Base-by-base conservation (phyloP, 2,888 invertebrate genomes). In the Pristionchus exspectatus region DNA sequence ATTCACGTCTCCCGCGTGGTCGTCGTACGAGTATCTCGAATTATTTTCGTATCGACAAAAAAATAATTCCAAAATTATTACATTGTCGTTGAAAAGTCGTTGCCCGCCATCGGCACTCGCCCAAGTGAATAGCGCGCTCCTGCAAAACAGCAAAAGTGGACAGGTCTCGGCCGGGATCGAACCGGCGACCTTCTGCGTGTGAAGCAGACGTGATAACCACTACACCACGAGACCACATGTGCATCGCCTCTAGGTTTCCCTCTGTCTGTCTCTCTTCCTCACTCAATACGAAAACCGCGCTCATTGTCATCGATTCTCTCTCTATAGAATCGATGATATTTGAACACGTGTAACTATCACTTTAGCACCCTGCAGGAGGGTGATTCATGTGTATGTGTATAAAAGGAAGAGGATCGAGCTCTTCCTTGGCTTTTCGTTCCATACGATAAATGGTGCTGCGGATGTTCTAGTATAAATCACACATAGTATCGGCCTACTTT, bases 21-120 rank as follows among this genome's bases (percentile, higher is more conserved):
- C 96, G 94, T 97, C 97, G 95, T 97, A 97, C 0, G 98, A 97
- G 96, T 98, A 98, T 18, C 74, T 74, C 5, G 18, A 69, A 69
- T 2, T n/a, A 69, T 14, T 7, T 27, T 10, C 27, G 9, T n/a
- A n/a, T 9, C 69, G n/a, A n/a, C n/a, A n/a, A n/a, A n/a, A n/a
- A n/a, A n/a, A n/a, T n/a, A n/a, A n/a, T n/a, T n/a, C n/a, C n/a
- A n/a, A n/a, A n/a, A n/a, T n/a, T n/a, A n/a, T n/a, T 69, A 69
- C 0, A 96, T 96, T 85, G 96, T 96, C 4, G 97, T 96, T 0
- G 98, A 98, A 95, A 98, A 98, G 95, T 98, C 98, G 89, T 97
- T 96, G 16, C 98, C 97, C 1, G 97, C 98, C 91, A 98, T 97
- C 0, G 98, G 97, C 12, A 97, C 96, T 74, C 98, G 96, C 83